Conservation (phyloP, 2,888 invertebrate species). For the Folsomia manolachei region DNA sequence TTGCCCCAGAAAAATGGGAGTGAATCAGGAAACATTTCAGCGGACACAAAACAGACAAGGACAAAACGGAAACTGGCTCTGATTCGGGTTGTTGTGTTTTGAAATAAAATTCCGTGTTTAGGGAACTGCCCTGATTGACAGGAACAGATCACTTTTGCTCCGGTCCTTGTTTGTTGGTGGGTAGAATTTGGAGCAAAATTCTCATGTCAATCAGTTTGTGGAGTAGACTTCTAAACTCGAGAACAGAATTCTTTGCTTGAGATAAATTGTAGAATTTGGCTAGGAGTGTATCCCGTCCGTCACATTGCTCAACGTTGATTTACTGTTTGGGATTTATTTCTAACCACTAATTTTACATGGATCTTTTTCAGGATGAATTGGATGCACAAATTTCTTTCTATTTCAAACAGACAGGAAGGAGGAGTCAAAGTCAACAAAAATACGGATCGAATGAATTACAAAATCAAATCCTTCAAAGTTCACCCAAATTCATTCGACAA, state of each 20-base stretch:
- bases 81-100: not conserved
- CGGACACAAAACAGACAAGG: not conserved
- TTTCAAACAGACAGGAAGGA: not conserved
- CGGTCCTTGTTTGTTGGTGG: not conserved
- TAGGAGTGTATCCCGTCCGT: not conserved
- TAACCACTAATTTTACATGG: not conserved
- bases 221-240: not conserved
- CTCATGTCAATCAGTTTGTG: conserved; percentile 1
- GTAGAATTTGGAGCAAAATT: not conserved
- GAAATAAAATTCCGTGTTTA: no score
- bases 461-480: no score
- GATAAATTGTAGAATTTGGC: not conserved
- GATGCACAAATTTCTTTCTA: not conserved
- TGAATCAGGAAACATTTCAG: not conserved
- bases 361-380: not conserved
- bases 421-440: not conserved
- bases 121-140: not conserved
- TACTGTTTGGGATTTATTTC: not conserved
- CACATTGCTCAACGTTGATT: not conserved
- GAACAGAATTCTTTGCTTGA: not conserved
- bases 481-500: no score
- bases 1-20: not conserved
- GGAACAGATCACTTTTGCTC: conserved; percentile 7
- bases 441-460: no score
- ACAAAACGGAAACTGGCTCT: not conserved